These are phyloP conservation scores for Rhopalosiphum padi DNA, from an alignment of 1,140 invertebrate genomes.

Conservation along the genomic window DNA sequence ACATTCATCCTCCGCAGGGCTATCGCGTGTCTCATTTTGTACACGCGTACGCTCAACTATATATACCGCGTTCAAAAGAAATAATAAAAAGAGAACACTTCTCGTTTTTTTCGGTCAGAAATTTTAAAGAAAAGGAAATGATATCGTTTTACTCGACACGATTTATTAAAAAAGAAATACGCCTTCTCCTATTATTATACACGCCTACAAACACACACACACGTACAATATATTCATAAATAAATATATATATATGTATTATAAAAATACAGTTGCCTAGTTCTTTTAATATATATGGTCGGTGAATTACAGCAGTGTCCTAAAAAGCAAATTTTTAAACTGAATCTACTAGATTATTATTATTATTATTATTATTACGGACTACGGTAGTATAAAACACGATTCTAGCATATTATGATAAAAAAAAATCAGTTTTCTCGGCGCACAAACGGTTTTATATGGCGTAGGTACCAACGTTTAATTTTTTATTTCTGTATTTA, in stretches of 20 bases:
- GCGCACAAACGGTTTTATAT: background rate
- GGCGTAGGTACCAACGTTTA: background rate
- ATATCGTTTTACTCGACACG: slow-evolving; percentile 12
- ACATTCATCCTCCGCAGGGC: background rate
- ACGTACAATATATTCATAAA: background rate
- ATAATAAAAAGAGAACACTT: background rate
- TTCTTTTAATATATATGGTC: slow-evolving; percentile 14
- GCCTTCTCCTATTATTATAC: background rate
- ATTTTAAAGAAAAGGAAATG: background rate
- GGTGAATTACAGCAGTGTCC: background rate
- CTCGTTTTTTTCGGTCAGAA: background rate
- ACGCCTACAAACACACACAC: background rate
- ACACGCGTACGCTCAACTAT: background rate
- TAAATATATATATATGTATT: background rate
- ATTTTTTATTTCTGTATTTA: slow-evolving; percentile 14
- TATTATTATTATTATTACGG: background rate
- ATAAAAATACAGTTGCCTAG: background rate
- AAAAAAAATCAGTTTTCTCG: background rate
- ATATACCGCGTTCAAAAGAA: slow-evolving; percentile 8
- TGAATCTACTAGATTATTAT: slow-evolving; percentile 16
- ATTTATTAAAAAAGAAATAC: slow-evolving; percentile 27
- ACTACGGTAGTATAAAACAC: background rate
- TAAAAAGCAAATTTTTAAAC: slow-evolving; percentile 14
- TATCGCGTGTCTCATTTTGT: slow-evolving; percentile 23
- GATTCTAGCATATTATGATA: no score